phyloP scores from a whole-genome alignment of 2,113 vertebrate species.

The Lynx canadensis region DNA sequence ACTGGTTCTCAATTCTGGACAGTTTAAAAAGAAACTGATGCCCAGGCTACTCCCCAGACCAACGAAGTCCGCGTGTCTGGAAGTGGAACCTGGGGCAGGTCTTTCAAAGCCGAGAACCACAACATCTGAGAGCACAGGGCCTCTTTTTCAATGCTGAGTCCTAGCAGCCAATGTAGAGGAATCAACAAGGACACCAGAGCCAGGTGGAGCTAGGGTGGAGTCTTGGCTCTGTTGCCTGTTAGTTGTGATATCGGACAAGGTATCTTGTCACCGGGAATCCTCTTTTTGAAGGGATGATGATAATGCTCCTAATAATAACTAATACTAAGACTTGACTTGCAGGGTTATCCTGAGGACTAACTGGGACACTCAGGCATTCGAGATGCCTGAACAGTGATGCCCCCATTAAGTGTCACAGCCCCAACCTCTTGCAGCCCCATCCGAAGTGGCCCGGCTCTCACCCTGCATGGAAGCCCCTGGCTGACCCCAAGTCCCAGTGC shows the following conservation, averaged over 20 bases:
- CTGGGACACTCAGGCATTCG: background rate
- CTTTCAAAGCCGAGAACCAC: background rate
- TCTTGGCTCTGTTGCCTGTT: background rate
- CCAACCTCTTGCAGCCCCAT: no score
- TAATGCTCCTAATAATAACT: background rate
- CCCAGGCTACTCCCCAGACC: background rate
- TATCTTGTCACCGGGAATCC: background rate
- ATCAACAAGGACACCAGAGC: background rate
- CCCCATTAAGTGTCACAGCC: rapidly evolving
- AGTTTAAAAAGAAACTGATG: background rate
- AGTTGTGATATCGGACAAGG: background rate
- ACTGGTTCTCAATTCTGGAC: background rate
- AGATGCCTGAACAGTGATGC: background rate
- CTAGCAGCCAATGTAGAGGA: background rate
- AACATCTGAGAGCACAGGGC: background rate
- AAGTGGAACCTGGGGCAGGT: no score
- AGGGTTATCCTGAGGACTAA: background rate
- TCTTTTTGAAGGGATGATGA: background rate
- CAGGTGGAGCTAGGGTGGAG: background rate
- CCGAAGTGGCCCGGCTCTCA: background rate
- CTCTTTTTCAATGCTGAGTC: background rate
- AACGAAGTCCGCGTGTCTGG: background rate
- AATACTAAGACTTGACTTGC: background rate
- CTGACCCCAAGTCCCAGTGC: background rate
- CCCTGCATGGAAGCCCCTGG: background rate